Base-by-base conservation (phyloP, 2,797 vertebrate species). In the Leptodactylus fallax region DNA sequence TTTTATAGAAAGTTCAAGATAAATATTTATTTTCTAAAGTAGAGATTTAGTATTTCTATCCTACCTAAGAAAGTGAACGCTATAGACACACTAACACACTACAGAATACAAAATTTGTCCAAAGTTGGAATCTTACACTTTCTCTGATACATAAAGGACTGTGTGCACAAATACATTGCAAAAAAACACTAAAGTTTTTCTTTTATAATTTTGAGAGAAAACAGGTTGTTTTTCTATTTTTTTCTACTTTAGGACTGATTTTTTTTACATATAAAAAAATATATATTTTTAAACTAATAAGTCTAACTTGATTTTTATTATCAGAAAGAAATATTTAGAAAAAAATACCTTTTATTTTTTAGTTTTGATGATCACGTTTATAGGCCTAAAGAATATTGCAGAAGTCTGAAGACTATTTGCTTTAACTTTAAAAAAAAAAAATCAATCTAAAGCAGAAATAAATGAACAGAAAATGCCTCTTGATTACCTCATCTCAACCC, bases 401-500 rank as follows among this genome's bases (percentile, higher is more conserved):
- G 8, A 80, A 63, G 61, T 80, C 9, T 55, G 16, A 19, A 21
- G 49, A 65, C 65, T 65, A 81, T 79, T 47, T 87, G 25, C 63
- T 86, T 79, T 79, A 27, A 56, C 27, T 85, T 71, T 12, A 63
- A 47, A 67, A 71, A 71, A 67, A 71, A 71, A 81, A 81, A 81
- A 71, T 81, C 51, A 56, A 81, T 87, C 25, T 14, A 3, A 5
- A 58, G 63, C 76, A 23, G 55, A 84, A 88, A 88, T 82, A 86
- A 86, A 89, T 81, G 72, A 69, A 86, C 71, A 61, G 79, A 89
- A 89, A 82, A 86, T 63, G 47, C 51, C 65, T 61, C 79, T 86
- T 89, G 84, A 89, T 89, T 86, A 86, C 88, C 79, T 89, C 63
- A 89, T 89, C 61, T 83, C 85, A 83, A 79, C 80, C 72, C 19